Conservation (phyloP, 2,888 invertebrate genomes). For the Sinotaia quadrata region DNA sequence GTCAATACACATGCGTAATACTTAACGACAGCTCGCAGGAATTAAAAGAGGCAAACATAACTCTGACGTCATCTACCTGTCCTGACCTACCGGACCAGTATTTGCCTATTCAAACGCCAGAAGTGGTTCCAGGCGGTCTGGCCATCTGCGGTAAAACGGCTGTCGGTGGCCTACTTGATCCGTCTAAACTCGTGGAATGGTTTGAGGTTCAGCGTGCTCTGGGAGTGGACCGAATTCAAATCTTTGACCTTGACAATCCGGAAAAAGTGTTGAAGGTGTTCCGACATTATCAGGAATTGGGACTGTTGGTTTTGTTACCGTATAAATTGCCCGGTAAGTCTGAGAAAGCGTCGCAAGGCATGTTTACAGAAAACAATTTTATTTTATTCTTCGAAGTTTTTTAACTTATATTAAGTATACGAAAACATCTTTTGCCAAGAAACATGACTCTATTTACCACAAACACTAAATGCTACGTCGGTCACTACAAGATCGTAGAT, state of each 20-base stretch:
- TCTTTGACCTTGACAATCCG: conserved; percentile 12
- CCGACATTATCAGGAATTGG: conserved; percentile 7
- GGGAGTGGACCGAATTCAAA: conserved; percentile 14
- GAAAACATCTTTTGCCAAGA: no score
- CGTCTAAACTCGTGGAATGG: conserved; percentile 22
- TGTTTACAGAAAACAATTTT: no score
- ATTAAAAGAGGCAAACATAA: no score
- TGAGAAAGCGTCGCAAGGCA: no score
- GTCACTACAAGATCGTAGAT: no score
- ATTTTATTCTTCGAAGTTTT: no score
- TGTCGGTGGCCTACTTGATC: neutral
- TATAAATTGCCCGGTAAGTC: conserved; percentile 16
- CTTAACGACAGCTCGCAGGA: no score
- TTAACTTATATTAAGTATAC: no score
- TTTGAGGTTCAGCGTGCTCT: conserved; percentile 19
- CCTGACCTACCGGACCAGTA: neutral
- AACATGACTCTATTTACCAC: no score
- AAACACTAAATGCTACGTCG: no score
- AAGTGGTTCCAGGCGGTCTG: neutral
- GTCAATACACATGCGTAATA: no score
- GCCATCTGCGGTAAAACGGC: conserved; percentile 23
- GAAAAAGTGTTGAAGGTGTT: conserved; percentile 8
- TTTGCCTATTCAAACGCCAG: conserved; percentile 2
- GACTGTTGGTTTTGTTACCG: conserved; percentile 9
- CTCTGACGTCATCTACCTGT: neutral